Percentiles rank a stretch among this genome's conserved stretches.
Evolutionary conservation across 2,888 invertebrate species (phyloP).

Genomic region (Agriopis aurantiaria): DNA sequence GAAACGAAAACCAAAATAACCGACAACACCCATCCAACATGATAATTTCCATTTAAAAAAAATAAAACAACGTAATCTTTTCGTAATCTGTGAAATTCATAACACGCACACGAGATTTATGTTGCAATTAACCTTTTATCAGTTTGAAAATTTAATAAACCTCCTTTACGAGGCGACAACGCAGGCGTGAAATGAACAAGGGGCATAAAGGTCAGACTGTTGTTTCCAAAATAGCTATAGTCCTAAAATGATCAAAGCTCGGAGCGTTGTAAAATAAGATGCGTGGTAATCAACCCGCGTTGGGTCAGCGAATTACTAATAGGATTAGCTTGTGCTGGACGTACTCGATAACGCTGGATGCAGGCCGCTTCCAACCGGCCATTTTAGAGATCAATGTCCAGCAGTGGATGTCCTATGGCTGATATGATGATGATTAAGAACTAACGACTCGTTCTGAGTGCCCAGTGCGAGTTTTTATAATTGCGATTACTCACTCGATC

Average conservation of each 20-base stretch:
- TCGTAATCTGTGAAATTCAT: constrained; percentile 39
- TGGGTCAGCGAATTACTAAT: constrained; percentile 51
- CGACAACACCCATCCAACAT: constrained; percentile 1
- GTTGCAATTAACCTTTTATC: constrained; percentile 46
- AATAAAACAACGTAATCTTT: constrained; percentile 38
- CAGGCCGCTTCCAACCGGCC: not conserved
- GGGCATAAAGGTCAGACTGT: constrained; percentile 53
- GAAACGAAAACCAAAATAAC: not conserved
- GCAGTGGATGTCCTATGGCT: too few relatives aligned
- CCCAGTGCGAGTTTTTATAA: too few relatives aligned
- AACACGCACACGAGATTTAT: constrained; percentile 42
- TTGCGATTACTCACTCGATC: too few relatives aligned
- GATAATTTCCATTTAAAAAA: constrained; percentile 18
- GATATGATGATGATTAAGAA: too few relatives aligned
- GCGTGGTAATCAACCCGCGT: constrained; percentile 35
- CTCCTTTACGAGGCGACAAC: constrained; percentile 35
- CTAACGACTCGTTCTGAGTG: too few relatives aligned
- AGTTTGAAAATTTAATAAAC: constrained; percentile 47
- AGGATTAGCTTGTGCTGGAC: constrained; percentile 35
- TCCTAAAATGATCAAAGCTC: constrained; percentile 55
- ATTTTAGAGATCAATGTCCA: not conserved
- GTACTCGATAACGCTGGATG: not conserved
- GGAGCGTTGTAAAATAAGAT: constrained; percentile 43
- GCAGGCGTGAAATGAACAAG: constrained; percentile 45
- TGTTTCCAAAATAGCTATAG: constrained; percentile 52